A percentile compares a stretch with the other conserved stretches of the same genome.
Evolutionary conservation across 2,113 vertebrate species (phyloP).

Genomic region (Eidolon helvum): DNA sequence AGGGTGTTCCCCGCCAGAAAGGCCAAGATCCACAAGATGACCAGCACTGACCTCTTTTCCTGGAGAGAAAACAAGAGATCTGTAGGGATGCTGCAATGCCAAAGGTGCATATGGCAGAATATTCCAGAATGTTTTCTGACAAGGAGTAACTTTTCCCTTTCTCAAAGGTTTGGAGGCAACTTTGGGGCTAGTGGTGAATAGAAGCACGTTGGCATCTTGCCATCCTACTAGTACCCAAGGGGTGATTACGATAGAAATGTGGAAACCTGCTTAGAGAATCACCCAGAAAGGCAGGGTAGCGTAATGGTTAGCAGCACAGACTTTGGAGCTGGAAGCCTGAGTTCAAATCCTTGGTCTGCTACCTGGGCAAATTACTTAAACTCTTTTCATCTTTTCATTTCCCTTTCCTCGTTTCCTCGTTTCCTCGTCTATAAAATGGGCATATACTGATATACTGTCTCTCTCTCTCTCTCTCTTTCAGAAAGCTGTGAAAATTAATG

Average conservation of each 20-base stretch:
- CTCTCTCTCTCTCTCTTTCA: too few species aligned
- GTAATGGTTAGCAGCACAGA: not conserved
- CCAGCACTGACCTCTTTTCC: constrained; percentile 95
- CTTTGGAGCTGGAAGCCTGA: not conserved
- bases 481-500: not conserved
- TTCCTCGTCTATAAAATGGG: not conserved
- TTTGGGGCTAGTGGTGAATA: not conserved
- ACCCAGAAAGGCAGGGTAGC: not conserved
- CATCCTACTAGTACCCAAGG: not conserved
- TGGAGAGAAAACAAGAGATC: constrained; percentile 75
- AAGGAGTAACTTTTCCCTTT: not conserved
- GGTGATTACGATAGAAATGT: not conserved
- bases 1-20: constrained; percentile 94
- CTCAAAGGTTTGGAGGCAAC: not conserved
- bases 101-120: not conserved
- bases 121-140: not conserved
- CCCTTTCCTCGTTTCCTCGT: not conserved
- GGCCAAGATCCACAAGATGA: constrained; percentile 92
- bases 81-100: not conserved
- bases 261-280: not conserved
- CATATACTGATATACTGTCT: not conserved
- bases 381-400: not conserved
- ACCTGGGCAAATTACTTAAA: not conserved
- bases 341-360: not conserved
- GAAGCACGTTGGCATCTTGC: not conserved